phyloP scores from a whole-genome alignment of 2,888 invertebrate genomes.

The Lampropteryx suffumata region DNA sequence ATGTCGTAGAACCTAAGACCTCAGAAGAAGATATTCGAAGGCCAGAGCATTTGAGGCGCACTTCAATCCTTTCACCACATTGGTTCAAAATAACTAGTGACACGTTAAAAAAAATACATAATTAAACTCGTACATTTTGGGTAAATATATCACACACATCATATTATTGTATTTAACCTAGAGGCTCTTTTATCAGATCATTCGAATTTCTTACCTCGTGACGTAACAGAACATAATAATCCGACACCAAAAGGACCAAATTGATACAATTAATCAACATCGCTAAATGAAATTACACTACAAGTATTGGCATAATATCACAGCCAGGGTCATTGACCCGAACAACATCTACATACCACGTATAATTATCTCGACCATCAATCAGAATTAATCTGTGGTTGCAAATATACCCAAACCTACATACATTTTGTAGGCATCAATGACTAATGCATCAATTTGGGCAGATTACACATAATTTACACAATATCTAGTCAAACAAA shows the following conservation, averaged over 20 bases:
- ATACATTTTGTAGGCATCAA: conserved; percentile 28
- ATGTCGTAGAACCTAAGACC: no score
- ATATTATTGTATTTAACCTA: no score
- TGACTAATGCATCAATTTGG: conserved; percentile 30
- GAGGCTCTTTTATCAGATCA: no score
- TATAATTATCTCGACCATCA: conserved; percentile 48
- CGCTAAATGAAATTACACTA: not conserved
- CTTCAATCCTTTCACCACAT: no score
- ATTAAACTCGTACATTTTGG: no score
- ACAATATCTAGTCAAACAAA: conserved; percentile 6
- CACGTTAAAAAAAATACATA: no score
- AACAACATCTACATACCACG: conserved; percentile 25
- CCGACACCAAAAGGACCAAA: not conserved
- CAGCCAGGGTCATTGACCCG: conserved; percentile 46
- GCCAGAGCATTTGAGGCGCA: no score
- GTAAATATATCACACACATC: no score
- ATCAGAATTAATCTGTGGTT: conserved; percentile 57
- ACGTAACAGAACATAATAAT: not conserved
- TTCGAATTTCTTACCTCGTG: not conserved
- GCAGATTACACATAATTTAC: conserved; percentile 13
- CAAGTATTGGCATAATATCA: not conserved
- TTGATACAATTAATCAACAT: conserved; percentile 7
- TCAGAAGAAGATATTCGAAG: no score
- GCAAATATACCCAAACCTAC: conserved; percentile 33
- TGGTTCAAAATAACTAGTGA: conserved; percentile 9